phyloP scores from a whole-genome alignment of 1,140 invertebrate genomes.

The Eriosoma lanigerum region DNA sequence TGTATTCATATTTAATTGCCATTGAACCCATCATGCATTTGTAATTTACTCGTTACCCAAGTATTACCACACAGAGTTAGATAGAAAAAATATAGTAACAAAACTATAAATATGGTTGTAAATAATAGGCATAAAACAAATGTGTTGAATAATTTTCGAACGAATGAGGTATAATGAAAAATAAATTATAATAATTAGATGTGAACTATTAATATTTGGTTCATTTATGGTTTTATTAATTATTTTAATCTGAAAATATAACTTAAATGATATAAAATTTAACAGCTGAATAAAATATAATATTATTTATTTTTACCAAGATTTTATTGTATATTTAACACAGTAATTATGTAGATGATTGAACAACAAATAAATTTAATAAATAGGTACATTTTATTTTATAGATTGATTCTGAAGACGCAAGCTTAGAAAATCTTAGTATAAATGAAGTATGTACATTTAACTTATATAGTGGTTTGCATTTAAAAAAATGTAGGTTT shows the following conservation, averaged over 20 bases:
- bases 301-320: too few species aligned
- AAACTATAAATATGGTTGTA: constrained; percentile 19
- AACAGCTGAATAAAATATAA: too few species aligned
- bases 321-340: too few species aligned
- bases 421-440: constrained; percentile 19
- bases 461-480: too few species aligned
- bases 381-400: neutral
- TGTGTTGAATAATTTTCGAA: constrained; percentile 27
- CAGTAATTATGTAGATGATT: too few species aligned
- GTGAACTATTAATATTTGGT: neutral
- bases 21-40: too few species aligned
- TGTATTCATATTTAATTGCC: too few species aligned
- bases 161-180: constrained; percentile 4
- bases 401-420: constrained; percentile 9
- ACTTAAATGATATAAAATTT: too few species aligned
- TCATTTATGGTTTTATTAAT: neutral
- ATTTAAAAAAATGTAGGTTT: neutral
- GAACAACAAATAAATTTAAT: too few species aligned
- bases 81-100: neutral
- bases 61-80: too few species aligned
- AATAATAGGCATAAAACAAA: constrained; percentile 27
- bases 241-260: too few species aligned
- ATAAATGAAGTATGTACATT: constrained; percentile 14
- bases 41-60: too few species aligned
- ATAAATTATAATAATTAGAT: neutral